A percentile compares a stretch with the other conserved stretches of the same genome.
Evolutionary conservation across 1,140 invertebrate species (phyloP).

Genomic region (Campoletis sonorensis): DNA sequence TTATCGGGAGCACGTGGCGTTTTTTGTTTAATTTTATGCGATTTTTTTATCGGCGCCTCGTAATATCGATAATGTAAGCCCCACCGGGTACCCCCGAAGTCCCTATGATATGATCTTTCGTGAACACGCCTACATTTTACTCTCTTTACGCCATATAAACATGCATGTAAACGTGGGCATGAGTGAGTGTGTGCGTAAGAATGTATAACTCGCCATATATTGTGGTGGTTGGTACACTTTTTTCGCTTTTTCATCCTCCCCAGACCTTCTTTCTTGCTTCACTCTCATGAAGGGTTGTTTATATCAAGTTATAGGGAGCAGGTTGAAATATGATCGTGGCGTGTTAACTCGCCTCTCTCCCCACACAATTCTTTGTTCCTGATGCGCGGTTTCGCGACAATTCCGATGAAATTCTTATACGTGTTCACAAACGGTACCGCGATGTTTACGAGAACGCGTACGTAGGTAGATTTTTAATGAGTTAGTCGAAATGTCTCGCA

Average conservation of each 20-base stretch:
- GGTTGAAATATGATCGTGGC: conserved; percentile 72
- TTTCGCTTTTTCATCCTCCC: background rate
- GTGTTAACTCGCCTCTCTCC: conserved; percentile 56
- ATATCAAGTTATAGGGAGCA: conserved; percentile 72
- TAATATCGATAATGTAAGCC: conserved; percentile 76
- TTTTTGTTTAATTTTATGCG: conserved; percentile 76
- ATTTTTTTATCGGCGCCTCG: conserved; percentile 75
- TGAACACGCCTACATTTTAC: conserved; percentile 17
- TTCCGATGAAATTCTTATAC: too few species aligned
- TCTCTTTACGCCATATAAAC: conserved; percentile 5
- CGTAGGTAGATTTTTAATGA: too few species aligned
- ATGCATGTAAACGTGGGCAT: background rate
- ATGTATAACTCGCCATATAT: background rate
- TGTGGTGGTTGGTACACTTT: background rate
- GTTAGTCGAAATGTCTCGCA: too few species aligned
- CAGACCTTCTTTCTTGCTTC: background rate
- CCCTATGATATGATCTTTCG: conserved; percentile 17
- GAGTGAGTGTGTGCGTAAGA: too few species aligned
- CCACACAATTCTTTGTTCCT: conserved; percentile 59
- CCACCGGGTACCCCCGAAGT: conserved; percentile 52
- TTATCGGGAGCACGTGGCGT: conserved; percentile 66
- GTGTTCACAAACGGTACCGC: too few species aligned
- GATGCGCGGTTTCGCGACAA: too few species aligned
- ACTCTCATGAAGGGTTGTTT: conserved; percentile 58
- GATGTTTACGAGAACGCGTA: too few species aligned